Base-by-base conservation (phyloP, 64 coral and sea anemone species). In the Actinia tenebrosa region DNA sequence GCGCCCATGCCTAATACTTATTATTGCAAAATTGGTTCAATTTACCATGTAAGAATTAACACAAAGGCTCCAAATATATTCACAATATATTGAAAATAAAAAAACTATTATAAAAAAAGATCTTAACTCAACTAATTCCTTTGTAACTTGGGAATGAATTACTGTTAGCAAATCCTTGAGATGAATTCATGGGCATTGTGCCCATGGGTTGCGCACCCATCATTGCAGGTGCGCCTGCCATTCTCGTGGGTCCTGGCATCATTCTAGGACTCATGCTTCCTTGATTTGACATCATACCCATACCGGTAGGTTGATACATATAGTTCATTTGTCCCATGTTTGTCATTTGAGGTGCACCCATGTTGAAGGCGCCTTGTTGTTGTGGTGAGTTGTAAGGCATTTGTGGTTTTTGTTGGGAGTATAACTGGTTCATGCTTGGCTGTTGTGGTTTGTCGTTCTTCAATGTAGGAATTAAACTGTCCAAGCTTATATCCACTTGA, bases 391-490 rank as follows among this genome's bases (percentile, higher is more conserved):
- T 81, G 44, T 81, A 81, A 50, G 79, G 44, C 9, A 26, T 53
- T 50, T 45, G 43, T 18, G 44, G 18, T 81, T 81, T 81, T 53
- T 80, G 56, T 86, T 90, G 19, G 13, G n/a, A 30, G 25, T 68
- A 84, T 27, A 99, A 78, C 71, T 99, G 90, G 87, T 99, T 99
- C 97, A 99, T 99, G 58, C 88, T 95, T 80, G 97, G 97, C 47
- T 99, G 97, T n/a, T 88, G 86, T 30, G 97, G 97, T 84, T 99
- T 99, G 52, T 99, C 93, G 42, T 66, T 82, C 7, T 95, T 83
- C 25, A 84, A 88, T 45, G 91, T 89, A 58, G 97, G 97, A 54
- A 89, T 92, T 25, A 99, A 71, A 87, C 92, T 95, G 69, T 99
- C 97, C 66, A 99, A 64, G 64, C 93, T 99, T 26, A 99, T 99